Conservation (phyloP, 2,113 vertebrate species). For the Podarcis cretensis region DNA sequence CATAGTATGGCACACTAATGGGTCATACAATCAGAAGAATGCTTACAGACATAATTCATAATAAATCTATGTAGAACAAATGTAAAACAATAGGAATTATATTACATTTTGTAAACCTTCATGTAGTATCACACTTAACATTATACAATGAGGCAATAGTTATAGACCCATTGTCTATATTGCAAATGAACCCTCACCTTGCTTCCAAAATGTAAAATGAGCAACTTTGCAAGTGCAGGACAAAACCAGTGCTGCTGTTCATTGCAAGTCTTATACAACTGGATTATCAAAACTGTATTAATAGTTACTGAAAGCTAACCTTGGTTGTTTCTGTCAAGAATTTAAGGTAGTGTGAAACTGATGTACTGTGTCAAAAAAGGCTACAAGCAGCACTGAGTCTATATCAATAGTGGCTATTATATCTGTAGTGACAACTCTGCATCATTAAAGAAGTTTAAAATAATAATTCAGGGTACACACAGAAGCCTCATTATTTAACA, state of each 20-base stretch:
- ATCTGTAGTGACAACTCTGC: constrained; percentile 73
- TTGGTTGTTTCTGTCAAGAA: constrained; percentile 64
- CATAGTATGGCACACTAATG: constrained; percentile 77
- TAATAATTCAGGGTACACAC: constrained; percentile 83
- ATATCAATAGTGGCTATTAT: constrained; percentile 69
- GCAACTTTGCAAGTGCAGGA: constrained; percentile 83
- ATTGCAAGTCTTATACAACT: constrained; percentile 73
- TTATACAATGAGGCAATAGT: constrained; percentile 88
- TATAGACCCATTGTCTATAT: constrained; percentile 81
- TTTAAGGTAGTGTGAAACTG: constrained; percentile 74
- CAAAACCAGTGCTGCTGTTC: constrained; percentile 77
- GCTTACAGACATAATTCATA: constrained; percentile 77
- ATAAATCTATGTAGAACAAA: constrained; percentile 79
- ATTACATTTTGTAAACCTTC: constrained; percentile 95
- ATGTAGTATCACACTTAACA: constrained; percentile 86
- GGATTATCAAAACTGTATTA: constrained; percentile 67
- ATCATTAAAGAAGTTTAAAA: constrained; percentile 68
- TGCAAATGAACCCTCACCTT: constrained; percentile 60
- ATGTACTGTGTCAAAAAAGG: constrained; percentile 55
- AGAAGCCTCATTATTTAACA: constrained; percentile 81
- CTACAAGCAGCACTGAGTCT: constrained; percentile 77
- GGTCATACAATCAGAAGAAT: constrained; percentile 84
- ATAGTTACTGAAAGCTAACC: constrained; percentile 71
- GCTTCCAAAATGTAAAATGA: constrained; percentile 48
- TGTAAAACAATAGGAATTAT: constrained; percentile 85